A percentile compares a stretch with the other conserved stretches of the same genome.
phyloP scores from a whole-genome alignment of 1,140 invertebrate genomes.

The Radopholus similis region DNA sequence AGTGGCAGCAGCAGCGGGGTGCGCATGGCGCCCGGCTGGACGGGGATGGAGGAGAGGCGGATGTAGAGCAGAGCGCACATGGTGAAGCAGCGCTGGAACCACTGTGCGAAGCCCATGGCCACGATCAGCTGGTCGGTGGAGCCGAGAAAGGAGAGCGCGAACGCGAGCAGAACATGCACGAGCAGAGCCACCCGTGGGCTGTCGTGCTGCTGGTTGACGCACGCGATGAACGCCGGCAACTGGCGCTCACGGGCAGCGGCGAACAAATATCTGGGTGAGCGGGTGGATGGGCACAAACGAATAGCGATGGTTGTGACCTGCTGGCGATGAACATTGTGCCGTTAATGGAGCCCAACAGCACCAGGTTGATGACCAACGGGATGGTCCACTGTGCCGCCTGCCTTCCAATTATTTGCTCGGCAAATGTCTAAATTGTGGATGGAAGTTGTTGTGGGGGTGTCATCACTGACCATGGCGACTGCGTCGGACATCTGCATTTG shows the following conservation, averaged over 20 bases:
- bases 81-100: constrained; percentile 36
- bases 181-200: constrained; percentile 35
- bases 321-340: constrained; percentile 52
- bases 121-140: constrained; percentile 29
- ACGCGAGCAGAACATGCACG: constrained; percentile 31
- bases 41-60: constrained; percentile 35
- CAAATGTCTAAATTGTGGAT: constrained; percentile 36
- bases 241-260: constrained; percentile 48
- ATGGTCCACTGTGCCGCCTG: constrained; percentile 50
- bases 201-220: constrained; percentile 39
- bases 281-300: background rate
- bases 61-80: constrained; percentile 43
- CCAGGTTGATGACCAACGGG: constrained; percentile 48
- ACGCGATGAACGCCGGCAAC: constrained; percentile 42
- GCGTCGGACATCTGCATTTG: constrained; percentile 31
- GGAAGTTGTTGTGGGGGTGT: background rate
- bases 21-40: constrained; percentile 39
- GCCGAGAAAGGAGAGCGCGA: constrained; percentile 36
- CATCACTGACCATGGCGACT: constrained; percentile 29
- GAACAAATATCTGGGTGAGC: constrained; percentile 33
- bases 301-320: too few relatives aligned
- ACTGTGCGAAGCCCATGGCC: constrained; percentile 35
- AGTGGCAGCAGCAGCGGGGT: constrained; percentile 35
- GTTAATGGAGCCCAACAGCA: constrained; percentile 53
- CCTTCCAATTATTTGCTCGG: constrained; percentile 43